phyloP scores from a whole-genome alignment of 1,140 invertebrate species.

The Hyles vespertilio region DNA sequence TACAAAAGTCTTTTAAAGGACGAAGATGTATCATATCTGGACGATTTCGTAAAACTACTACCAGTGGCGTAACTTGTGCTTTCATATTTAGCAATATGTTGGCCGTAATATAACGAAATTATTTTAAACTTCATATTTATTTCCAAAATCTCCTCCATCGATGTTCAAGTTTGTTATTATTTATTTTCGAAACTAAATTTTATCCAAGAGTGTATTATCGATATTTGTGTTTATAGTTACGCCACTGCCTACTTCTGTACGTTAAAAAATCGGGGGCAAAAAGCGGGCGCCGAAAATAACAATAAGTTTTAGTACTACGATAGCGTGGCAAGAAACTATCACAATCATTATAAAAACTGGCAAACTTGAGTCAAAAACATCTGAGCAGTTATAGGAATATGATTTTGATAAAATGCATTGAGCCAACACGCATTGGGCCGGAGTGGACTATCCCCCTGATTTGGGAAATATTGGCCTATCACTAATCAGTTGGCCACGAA shows the following conservation, averaged over 20 bases:
- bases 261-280: constrained; percentile 36
- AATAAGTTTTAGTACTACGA: constrained; percentile 22
- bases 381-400: constrained; percentile 40
- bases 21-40: constrained; percentile 67
- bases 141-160: background rate
- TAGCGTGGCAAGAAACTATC: constrained; percentile 67
- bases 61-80: constrained; percentile 18
- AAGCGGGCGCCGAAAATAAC: constrained; percentile 37
- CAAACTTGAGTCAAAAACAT: constrained; percentile 34
- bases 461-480: too few relatives aligned
- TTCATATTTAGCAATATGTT: background rate
- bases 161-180: background rate
- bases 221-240: too few relatives aligned
- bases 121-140: background rate
- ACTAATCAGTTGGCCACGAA: too few relatives aligned
- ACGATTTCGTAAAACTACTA: constrained; percentile 52
- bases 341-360: constrained; percentile 42
- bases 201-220: too few relatives aligned
- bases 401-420: background rate
- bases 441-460: too few relatives aligned
- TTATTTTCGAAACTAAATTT: too few relatives aligned
- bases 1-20: constrained; percentile 70
- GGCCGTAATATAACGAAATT: background rate
- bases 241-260: background rate
- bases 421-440: background rate